A percentile compares a stretch with the other conserved stretches of the same genome.
Conservation (phyloP, 2,797 vertebrate genomes). For the Dromococcyx pavoninus region DNA sequence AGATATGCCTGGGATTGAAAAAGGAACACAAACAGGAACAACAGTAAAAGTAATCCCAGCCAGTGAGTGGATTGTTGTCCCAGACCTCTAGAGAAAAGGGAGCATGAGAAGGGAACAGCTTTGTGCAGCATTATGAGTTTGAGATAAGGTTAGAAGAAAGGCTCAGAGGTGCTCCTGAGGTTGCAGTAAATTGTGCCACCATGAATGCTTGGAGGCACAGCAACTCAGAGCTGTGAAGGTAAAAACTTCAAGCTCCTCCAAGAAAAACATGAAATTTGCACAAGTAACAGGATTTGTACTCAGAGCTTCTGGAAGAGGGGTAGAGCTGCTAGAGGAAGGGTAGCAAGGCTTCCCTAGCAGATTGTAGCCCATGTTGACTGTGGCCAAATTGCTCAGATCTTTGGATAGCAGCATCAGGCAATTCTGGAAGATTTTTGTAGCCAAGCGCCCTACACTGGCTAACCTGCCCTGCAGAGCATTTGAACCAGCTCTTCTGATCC, state of each 20-base stretch:
- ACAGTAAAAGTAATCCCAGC: background rate
- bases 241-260: background rate
- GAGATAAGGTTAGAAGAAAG: background rate
- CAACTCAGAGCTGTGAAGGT: background rate
- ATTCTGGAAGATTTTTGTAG: background rate
- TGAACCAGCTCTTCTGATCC: background rate
- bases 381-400: background rate
- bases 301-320: background rate
- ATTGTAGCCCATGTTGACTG: rapidly evolving
- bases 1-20: background rate
- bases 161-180: background rate
- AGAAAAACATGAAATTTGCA: background rate
- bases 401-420: background rate
- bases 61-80: background rate
- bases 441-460: background rate
- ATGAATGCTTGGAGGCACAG: background rate
- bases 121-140: background rate
- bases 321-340: background rate
- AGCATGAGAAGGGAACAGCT: background rate
- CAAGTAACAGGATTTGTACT: background rate
- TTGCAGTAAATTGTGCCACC: background rate
- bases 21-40: background rate
- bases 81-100: background rate
- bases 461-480: background rate
- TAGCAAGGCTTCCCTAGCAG: background rate